Evolutionary conservation across 2,113 vertebrate species (phyloP).

Genomic region (Sebastes schlegelii): DNA sequence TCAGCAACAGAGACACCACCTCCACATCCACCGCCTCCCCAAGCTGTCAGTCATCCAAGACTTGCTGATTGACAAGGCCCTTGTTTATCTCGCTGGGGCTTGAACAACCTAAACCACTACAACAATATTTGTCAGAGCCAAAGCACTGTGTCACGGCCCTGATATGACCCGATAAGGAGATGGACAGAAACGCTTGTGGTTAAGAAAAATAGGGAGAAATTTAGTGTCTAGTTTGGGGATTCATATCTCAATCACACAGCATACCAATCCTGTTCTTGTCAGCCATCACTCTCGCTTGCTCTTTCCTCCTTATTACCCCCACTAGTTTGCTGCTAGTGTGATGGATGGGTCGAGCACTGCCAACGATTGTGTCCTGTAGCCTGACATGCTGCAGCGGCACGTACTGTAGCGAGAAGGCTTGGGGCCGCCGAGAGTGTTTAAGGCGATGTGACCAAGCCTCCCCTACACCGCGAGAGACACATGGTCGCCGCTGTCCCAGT

Average conservation of each 20-base stretch:
- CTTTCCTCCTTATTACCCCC: constrained; percentile 8
- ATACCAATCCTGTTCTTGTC: constrained; percentile 24
- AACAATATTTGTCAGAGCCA: constrained; percentile 56
- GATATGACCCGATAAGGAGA: constrained; percentile 5
- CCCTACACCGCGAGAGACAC: constrained; percentile 25
- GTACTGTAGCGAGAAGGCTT: background rate
- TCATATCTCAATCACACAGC: constrained; percentile 37
- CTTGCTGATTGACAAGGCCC: constrained; percentile 69
- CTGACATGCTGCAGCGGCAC: constrained; percentile 38
- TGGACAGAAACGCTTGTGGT: constrained; percentile 21
- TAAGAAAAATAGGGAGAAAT: constrained; percentile 3
- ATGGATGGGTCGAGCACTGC: constrained; percentile 50
- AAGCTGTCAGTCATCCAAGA: constrained; percentile 59
- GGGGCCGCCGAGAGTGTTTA: background rate
- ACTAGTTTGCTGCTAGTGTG: constrained; percentile 41
- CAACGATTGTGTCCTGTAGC: constrained; percentile 55
- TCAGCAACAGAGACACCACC: constrained; percentile 19
- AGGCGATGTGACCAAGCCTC: constrained; percentile 6
- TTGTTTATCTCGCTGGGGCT: constrained; percentile 62
- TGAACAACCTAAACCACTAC: constrained; percentile 42
- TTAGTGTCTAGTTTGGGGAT: background rate
- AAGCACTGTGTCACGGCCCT: constrained; percentile 41
- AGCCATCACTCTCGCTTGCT: constrained; percentile 17
- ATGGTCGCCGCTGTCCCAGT: constrained; percentile 26
- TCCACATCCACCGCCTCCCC: constrained; percentile 28